A percentile compares a stretch with the other conserved stretches of the same genome.
phyloP scores from a whole-genome alignment of 2,888 invertebrate genomes.

The Caenorhabditis angaria region DNA sequence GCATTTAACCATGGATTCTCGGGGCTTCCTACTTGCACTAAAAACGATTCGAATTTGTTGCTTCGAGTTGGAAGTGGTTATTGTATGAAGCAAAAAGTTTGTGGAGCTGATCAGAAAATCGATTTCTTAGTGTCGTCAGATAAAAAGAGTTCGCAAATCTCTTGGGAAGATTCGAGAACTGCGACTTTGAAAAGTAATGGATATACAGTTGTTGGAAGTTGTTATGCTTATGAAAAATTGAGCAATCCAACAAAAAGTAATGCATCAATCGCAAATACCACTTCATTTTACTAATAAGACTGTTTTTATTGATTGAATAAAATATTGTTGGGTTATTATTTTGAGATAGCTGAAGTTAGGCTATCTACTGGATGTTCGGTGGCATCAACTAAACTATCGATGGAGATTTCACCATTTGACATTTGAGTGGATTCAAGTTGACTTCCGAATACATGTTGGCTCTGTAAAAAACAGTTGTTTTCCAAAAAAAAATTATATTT shows the following conservation, averaged over 20 bases:
- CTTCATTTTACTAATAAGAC: conserved; percentile 6
- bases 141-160: conserved; percentile 9
- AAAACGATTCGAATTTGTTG: conserved; percentile 11
- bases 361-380: background rate
- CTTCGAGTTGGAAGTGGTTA: conserved; percentile 34
- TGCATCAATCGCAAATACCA: background rate
- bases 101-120: background rate
- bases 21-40: conserved; percentile 13
- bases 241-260: conserved; percentile 5
- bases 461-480: background rate
- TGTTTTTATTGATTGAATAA: no score
- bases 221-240: conserved; percentile 23
- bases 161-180: conserved; percentile 9
- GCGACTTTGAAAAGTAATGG: background rate
- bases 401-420: background rate
- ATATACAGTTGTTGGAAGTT: conserved; percentile 14
- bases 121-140: conserved; percentile 2
- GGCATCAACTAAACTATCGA: background rate
- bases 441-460: background rate
- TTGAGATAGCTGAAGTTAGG: background rate
- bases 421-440: background rate
- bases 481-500: background rate
- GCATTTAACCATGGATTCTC: background rate
- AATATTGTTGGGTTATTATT: no score
- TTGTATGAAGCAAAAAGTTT: conserved; percentile 26